Evolutionary conservation across 2,797 vertebrate genomes (phyloP).

Genomic region (Botia almorhae): DNA sequence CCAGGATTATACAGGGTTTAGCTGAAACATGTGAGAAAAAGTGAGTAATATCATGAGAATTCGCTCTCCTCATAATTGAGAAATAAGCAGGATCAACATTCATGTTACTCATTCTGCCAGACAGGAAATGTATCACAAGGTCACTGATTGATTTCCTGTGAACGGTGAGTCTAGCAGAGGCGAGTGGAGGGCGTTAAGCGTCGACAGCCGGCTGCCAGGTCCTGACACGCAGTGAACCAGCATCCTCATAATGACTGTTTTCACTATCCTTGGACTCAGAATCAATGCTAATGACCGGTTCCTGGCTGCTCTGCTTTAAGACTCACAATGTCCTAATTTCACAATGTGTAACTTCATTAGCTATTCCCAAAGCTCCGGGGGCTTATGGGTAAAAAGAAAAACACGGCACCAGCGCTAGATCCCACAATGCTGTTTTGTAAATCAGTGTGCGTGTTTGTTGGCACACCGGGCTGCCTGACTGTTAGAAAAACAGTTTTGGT

Average conservation of each 20-base stretch:
- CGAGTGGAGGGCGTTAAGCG: conserved; percentile 2
- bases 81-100: neutral
- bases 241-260: conserved; percentile 33
- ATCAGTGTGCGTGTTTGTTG: neutral
- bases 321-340: conserved; percentile 60
- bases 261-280: conserved; percentile 22
- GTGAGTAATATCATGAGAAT: conserved; percentile 15
- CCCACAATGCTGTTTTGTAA: conserved; percentile 22
- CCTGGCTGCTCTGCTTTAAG: conserved; percentile 36
- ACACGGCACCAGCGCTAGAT: conserved; percentile 35
- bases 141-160: conserved; percentile 13
- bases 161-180: neutral
- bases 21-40: neutral
- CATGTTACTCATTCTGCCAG: conserved; percentile 1
- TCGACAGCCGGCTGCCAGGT: conserved; percentile 22
- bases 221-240: conserved; percentile 22
- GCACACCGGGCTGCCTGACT: conserved; percentile 1
- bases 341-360: conserved; percentile 67
- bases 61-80: neutral
- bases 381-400: conserved; percentile 24
- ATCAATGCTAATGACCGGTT: conserved; percentile 45
- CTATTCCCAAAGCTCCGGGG: conserved; percentile 37
- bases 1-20: neutral
- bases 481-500: neutral
- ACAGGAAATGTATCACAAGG: conserved; percentile 23